A percentile compares a stretch with the other conserved stretches of the same genome.
These are phyloP conservation scores for Pomatorhinus ruficollis DNA, from an alignment of 2,113 vertebrate species.

Conservation along the genomic window DNA sequence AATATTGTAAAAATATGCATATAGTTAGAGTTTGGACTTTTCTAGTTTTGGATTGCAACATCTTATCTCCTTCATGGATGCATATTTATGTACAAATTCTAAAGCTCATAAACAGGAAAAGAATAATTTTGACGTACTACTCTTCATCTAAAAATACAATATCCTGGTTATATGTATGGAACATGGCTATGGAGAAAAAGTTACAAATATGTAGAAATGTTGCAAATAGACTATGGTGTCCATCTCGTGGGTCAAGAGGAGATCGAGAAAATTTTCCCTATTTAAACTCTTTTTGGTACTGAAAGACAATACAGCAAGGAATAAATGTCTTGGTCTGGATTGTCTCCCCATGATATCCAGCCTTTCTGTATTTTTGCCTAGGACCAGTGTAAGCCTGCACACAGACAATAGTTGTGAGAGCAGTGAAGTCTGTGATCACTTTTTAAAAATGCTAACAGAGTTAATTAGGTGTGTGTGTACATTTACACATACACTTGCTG, in stretches of 20 bases:
- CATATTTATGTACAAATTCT: not conserved
- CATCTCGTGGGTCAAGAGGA: not conserved
- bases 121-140: not conserved
- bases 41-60: not conserved
- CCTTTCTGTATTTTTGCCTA: not conserved
- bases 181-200: not conserved
- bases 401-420: not conserved
- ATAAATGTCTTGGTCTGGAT: not conserved
- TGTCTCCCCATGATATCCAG: rapidly evolving
- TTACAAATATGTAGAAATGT: not conserved
- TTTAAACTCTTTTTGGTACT: not conserved
- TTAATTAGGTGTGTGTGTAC: not conserved
- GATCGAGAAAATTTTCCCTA: rapidly evolving
- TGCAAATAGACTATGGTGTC: not conserved
- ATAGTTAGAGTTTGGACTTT: not conserved
- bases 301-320: not conserved
- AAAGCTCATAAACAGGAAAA: not conserved
- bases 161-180: not conserved
- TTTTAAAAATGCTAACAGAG: not conserved
- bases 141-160: not conserved
- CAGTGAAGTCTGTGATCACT: not conserved
- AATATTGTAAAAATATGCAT: not conserved
- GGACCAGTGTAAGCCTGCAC: not conserved
- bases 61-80: not conserved
- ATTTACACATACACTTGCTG: not conserved